Percentiles rank a stretch among this genome's conserved stretches.
Conservation (phyloP, 2,888 invertebrate species). For the Parasteatoda lunata region DNA sequence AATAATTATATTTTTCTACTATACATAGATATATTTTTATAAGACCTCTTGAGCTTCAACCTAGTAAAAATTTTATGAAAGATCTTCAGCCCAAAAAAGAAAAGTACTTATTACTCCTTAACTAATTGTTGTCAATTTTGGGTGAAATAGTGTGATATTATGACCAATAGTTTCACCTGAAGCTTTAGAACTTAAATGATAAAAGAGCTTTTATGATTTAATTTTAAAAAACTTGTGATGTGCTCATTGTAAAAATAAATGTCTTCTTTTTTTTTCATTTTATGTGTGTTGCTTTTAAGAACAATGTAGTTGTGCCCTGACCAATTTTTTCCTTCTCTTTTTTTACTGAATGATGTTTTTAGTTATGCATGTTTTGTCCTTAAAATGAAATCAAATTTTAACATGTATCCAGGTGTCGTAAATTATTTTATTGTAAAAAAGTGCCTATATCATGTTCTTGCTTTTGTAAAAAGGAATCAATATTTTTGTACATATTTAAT, state of each 20-base stretch:
- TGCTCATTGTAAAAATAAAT: conserved; percentile 19
- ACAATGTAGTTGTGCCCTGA: not conserved
- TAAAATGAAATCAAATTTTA: not conserved
- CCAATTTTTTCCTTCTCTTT: not conserved
- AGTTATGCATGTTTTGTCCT: not conserved
- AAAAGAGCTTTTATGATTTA: conserved; percentile 35
- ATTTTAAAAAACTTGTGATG: conserved; percentile 32
- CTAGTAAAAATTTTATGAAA: not conserved
- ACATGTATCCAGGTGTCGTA: not conserved
- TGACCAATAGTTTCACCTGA: conserved; percentile 47
- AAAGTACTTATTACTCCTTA: conserved; percentile 38
- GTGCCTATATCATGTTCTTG: conserved; percentile 4
- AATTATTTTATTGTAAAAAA: conserved; percentile 18
- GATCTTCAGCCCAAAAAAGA: not conserved
- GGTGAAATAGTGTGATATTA: conserved; percentile 54
- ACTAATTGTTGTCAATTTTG: conserved; percentile 32
- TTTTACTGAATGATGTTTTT: not conserved
- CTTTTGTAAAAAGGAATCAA: conserved; percentile 30
- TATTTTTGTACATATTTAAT: conserved; percentile 66
- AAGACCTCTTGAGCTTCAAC: not conserved
- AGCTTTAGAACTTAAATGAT: conserved; percentile 24
- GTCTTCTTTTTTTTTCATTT: conserved; percentile 4
- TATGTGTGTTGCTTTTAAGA: not conserved
- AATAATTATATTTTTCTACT: not conserved
- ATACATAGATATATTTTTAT: not conserved